phyloP scores from a whole-genome alignment of 2,113 vertebrate genomes.

The Asarcornis scutulata region DNA sequence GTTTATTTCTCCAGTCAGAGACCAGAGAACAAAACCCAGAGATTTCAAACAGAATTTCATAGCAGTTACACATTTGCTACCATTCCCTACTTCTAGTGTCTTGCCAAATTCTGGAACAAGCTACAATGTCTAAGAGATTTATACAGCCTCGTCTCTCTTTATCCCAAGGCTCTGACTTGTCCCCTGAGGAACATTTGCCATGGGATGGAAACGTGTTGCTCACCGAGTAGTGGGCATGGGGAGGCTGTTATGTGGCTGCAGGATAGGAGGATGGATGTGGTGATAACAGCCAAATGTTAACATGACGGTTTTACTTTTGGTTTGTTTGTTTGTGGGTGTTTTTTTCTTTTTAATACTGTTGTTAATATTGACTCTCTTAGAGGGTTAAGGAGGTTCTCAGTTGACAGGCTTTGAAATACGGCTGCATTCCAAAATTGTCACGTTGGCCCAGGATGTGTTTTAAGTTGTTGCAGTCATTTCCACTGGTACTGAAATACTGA shows the following conservation, averaged over 20 bases:
- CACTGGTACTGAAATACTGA: background rate
- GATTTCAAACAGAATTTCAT: background rate
- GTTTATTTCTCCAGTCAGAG: background rate
- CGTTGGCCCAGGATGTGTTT: background rate
- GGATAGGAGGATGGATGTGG: background rate
- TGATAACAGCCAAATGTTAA: background rate
- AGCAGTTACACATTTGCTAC: background rate
- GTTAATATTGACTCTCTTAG: background rate
- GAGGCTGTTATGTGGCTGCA: accelerated
- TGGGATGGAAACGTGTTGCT: background rate
- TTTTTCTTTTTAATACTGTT: background rate
- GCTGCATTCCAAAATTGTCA: background rate
- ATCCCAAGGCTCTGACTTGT: background rate
- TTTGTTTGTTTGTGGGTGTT: background rate
- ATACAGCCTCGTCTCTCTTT: background rate
- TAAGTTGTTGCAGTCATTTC: background rate
- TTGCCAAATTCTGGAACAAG: background rate
- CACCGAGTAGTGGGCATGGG: accelerated
- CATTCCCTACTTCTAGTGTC: background rate
- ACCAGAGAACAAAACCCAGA: background rate
- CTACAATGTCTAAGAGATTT: background rate
- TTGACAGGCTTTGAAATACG: background rate
- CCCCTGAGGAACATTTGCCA: background rate
- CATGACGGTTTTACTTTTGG: background rate
- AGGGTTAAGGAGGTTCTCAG: background rate